Evolutionary conservation across 2,797 vertebrate genomes (phyloP).

Genomic region (Crocodylus rhombifer): DNA sequence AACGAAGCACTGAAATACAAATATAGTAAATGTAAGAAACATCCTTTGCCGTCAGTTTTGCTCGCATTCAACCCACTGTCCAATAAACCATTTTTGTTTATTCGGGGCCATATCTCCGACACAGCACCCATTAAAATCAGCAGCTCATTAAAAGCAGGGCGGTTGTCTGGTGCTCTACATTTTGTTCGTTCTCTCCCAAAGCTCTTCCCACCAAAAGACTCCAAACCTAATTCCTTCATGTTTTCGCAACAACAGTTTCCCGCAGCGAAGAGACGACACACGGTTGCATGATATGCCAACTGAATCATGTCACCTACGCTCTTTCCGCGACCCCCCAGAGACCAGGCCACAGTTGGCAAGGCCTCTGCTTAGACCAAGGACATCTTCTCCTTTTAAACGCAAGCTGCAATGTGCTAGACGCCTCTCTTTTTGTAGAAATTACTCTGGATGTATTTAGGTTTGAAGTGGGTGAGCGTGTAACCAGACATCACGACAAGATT

Average conservation of each 20-base stretch:
- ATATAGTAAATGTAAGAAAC: conserved; percentile 64
- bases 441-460: neutral
- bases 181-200: conserved; percentile 7
- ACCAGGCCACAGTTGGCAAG: neutral
- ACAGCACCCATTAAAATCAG: conserved; percentile 73
- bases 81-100: conserved; percentile 73
- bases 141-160: conserved; percentile 68
- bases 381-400: neutral
- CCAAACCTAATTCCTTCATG: neutral
- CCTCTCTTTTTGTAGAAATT: neutral
- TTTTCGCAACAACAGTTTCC: neutral
- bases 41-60: conserved; percentile 63
- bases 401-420: neutral
- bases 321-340: neutral
- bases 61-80: conserved; percentile 67
- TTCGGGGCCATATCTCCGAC: conserved; percentile 71
- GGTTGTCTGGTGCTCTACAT: conserved; percentile 43
- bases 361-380: neutral
- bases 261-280: neutral
- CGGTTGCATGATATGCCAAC: neutral
- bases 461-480: neutral
- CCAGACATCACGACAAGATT: conserved; percentile 8
- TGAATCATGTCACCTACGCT: neutral
- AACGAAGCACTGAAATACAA: conserved; percentile 72
- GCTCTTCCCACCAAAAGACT: conserved; percentile 22